A percentile compares a stretch with the other conserved stretches of the same genome.
These are phyloP conservation scores for Catostylus mosaicus DNA, from an alignment of 30 jellyfish, hydroid and myxozoan genomes.

Conservation along the genomic window DNA sequence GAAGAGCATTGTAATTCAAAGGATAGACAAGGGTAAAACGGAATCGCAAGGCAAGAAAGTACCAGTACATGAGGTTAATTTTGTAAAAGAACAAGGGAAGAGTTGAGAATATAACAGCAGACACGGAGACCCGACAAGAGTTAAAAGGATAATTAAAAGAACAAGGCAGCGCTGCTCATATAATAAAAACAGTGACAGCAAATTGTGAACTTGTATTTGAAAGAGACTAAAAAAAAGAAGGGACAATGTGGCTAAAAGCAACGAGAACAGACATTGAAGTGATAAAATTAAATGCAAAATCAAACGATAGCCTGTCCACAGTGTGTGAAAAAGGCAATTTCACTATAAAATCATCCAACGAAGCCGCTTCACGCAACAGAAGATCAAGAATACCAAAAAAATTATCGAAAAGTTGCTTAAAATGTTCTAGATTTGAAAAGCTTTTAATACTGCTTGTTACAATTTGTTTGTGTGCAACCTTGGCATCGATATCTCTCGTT, in stretches of 20 bases:
- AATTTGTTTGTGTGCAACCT: background rate
- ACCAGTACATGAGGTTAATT: no score
- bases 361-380: background rate
- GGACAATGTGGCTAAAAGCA: constrained; percentile 28
- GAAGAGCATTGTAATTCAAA: no score
- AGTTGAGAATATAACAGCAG: no score
- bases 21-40: no score
- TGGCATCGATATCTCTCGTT: background rate
- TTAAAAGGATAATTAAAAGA: no score
- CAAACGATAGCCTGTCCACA: background rate
- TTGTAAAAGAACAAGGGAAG: no score
- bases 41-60: no score
- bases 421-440: background rate
- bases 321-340: background rate
- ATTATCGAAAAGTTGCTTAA: background rate
- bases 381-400: background rate
- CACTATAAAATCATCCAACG: constrained; percentile 28
- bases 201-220: no score
- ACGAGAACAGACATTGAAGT: constrained; percentile 10
- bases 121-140: no score
- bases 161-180: no score
- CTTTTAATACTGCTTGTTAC: background rate
- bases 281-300: background rate
- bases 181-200: no score
- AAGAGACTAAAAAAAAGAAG: no score